These are phyloP conservation scores for Dinocampus coccinellae DNA, from an alignment of 2,888 invertebrate genomes.

Conservation along the genomic window DNA sequence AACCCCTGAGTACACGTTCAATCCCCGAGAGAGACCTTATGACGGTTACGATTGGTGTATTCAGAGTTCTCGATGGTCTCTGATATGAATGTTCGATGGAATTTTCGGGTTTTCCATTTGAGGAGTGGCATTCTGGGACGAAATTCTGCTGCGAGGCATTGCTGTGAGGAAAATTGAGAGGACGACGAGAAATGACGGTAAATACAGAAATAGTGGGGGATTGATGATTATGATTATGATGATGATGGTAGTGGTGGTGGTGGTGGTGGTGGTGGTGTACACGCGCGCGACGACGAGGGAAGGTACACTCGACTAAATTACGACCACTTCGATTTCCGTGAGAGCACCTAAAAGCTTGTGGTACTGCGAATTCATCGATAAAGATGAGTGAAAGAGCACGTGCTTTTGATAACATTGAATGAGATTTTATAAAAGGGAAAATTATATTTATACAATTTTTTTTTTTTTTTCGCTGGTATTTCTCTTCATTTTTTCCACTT, in stretches of 20 bases:
- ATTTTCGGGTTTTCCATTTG: constrained; percentile 32
- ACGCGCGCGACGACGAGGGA: background rate
- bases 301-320: constrained; percentile 12
- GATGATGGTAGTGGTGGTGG: too few species aligned
- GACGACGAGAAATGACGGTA: background rate
- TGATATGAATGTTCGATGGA: constrained; percentile 18
- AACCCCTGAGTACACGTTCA: background rate
- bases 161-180: constrained; percentile 20
- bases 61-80: constrained; percentile 5
- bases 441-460: background rate
- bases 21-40: constrained; percentile 10
- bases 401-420: constrained; percentile 8
- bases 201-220: too few species aligned
- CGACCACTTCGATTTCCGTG: constrained; percentile 19
- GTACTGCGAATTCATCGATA: constrained; percentile 13
- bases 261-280: background rate
- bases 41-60: constrained; percentile 18
- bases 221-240: too few species aligned
- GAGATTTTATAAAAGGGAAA: constrained; percentile 22
- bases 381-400: constrained; percentile 7
- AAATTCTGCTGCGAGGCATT: constrained; percentile 3
- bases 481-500: background rate
- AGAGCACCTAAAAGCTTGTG: constrained; percentile 10
- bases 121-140: constrained; percentile 16
- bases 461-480: background rate